phyloP scores from a whole-genome alignment of 1,140 invertebrate genomes.

The Orchestia grillus region DNA sequence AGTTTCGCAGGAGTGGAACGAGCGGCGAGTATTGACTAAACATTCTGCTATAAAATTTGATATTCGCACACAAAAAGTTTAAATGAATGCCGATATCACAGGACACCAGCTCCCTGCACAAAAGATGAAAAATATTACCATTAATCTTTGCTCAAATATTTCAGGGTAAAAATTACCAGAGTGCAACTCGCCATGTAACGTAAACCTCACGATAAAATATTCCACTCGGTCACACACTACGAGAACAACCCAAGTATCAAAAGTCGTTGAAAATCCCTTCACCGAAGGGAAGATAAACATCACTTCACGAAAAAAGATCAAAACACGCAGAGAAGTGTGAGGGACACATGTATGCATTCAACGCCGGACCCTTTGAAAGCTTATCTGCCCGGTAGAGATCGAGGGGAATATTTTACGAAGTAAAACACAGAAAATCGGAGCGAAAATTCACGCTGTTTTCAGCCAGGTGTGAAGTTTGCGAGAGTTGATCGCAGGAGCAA shows the following conservation, averaged over 20 bases:
- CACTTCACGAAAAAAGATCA: neutral
- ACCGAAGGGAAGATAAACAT: neutral
- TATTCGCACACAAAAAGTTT: no score
- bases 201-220: neutral
- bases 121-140: neutral
- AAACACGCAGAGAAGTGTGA: neutral
- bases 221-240: neutral
- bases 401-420: neutral
- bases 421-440: neutral
- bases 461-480: neutral
- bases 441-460: neutral
- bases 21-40: no score
- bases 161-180: neutral
- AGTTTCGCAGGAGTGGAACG: no score
- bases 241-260: neutral
- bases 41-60: no score
- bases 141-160: neutral
- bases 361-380: neutral
- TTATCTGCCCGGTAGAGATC: neutral
- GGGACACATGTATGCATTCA: neutral
- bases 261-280: neutral
- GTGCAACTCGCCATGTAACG: neutral
- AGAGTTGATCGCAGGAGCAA: neutral
- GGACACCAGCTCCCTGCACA: neutral
- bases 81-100: neutral